Conservation (phyloP, 1,140 invertebrate species). For the Orussus abietinus region DNA sequence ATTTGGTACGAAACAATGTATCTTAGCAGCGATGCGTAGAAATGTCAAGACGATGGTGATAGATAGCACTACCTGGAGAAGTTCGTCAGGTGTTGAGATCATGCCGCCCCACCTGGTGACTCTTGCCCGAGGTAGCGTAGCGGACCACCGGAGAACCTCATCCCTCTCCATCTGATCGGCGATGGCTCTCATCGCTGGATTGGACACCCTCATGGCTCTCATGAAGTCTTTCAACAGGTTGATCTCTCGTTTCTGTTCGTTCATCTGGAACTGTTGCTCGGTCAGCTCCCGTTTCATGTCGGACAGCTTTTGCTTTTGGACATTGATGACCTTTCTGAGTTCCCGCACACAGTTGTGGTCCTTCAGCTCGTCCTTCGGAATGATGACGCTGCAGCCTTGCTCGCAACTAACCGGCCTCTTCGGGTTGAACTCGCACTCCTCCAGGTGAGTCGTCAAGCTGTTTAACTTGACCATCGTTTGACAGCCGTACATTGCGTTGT, state of each 20-base stretch:
- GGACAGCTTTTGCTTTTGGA: slow-evolving; percentile 79
- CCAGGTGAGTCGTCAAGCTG: slow-evolving; percentile 73
- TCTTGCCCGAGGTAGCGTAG: slow-evolving; percentile 75
- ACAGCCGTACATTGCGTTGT: slow-evolving; percentile 87
- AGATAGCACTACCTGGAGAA: slow-evolving; percentile 68
- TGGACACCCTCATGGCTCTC: slow-evolving; percentile 83
- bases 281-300: slow-evolving; percentile 82
- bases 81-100: slow-evolving; percentile 94
- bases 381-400: slow-evolving; percentile 86
- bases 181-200: slow-evolving; percentile 83
- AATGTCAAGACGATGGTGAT: no score
- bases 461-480: slow-evolving; percentile 82
- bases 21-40: no score
- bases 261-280: slow-evolving; percentile 82
- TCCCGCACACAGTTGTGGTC: slow-evolving; percentile 93
- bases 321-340: slow-evolving; percentile 76
- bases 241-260: slow-evolving; percentile 85
- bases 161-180: slow-evolving; percentile 90
- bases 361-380: slow-evolving; percentile 92
- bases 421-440: slow-evolving; percentile 92
- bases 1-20: no score
- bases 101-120: slow-evolving; percentile 96
- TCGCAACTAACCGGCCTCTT: slow-evolving; percentile 90
- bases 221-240: slow-evolving; percentile 88
- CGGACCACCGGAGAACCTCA: slow-evolving; percentile 89